phyloP scores from a whole-genome alignment of 2,113 vertebrate genomes.

The Caranx melampygus region DNA sequence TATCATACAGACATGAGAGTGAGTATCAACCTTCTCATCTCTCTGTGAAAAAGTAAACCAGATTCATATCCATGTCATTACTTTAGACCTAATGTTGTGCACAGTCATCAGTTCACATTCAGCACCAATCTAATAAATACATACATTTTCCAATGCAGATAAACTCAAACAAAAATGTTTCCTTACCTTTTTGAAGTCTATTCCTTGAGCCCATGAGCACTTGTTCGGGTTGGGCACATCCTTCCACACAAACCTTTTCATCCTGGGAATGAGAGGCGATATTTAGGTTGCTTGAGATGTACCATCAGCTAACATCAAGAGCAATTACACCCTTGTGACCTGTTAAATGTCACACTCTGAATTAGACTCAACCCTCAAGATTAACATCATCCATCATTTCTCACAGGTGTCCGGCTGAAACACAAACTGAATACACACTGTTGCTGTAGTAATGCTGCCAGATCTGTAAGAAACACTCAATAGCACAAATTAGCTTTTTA shows the following conservation, averaged over 20 bases:
- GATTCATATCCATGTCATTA: too few relatives aligned
- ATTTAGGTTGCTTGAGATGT: background rate
- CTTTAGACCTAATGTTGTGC: too few relatives aligned
- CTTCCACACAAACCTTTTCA: conserved; percentile 94
- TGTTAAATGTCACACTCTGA: conserved; percentile 57
- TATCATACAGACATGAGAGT: too few relatives aligned
- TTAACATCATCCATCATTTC: conserved; percentile 50
- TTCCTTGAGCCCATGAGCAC: conserved; percentile 95
- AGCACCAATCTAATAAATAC: too few relatives aligned
- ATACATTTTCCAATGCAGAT: too few relatives aligned
- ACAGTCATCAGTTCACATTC: too few relatives aligned
- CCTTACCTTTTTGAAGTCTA: conserved; percentile 93
- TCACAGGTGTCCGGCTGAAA: background rate
- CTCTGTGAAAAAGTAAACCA: background rate
- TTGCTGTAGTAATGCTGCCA: too few relatives aligned
- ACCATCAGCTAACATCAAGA: conserved; percentile 6
- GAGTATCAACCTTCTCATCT: background rate
- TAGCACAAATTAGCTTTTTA: background rate
- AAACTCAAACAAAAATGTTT: background rate
- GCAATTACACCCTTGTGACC: conserved; percentile 52
- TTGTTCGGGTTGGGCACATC: conserved; percentile 96
- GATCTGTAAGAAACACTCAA: background rate
- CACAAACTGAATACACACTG: background rate
- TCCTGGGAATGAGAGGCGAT: conserved; percentile 81
- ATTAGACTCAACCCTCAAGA: conserved; percentile 27